A percentile compares a stretch with the other conserved stretches of the same genome.
These are phyloP conservation scores for Spialia ferax DNA, from an alignment of 2,888 invertebrate genomes.

Conservation along the genomic window DNA sequence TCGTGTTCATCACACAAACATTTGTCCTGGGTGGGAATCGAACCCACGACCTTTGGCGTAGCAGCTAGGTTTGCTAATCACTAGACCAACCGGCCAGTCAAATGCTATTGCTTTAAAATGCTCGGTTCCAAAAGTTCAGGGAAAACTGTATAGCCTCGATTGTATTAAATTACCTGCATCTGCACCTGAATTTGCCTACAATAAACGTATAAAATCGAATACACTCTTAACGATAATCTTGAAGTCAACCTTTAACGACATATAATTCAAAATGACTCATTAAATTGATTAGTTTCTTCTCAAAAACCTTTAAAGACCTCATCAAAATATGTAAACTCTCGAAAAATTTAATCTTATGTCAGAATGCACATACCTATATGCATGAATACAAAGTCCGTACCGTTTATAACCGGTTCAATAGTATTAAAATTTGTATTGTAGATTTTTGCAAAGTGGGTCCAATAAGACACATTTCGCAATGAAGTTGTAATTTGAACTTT, in stretches of 20 bases:
- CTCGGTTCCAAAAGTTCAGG: slow-evolving; percentile 73
- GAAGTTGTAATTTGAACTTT: slow-evolving; percentile 19
- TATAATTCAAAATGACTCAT: neutral
- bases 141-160: slow-evolving; percentile 64
- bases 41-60: too few species aligned
- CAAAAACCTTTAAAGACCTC: neutral
- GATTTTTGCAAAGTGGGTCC: slow-evolving; percentile 14
- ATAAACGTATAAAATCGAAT: neutral
- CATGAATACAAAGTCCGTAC: neutral
- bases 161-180: slow-evolving; percentile 71
- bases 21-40: too few species aligned
- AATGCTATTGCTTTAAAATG: slow-evolving; percentile 70
- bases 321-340: slow-evolving; percentile 6
- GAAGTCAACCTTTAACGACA: neutral
- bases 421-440: slow-evolving; percentile 12
- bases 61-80: too few species aligned
- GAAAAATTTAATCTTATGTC: neutral
- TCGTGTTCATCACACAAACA: too few species aligned
- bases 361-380: slow-evolving; percentile 4
- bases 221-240: neutral
- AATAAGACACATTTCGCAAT: slow-evolving; percentile 11
- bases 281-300: neutral
- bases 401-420: slow-evolving; percentile 18
- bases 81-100: too few species aligned
- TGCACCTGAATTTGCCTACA: slow-evolving; percentile 41